These are phyloP conservation scores for Riparia riparia DNA, from an alignment of 2,113 vertebrate species.

Conservation along the genomic window DNA sequence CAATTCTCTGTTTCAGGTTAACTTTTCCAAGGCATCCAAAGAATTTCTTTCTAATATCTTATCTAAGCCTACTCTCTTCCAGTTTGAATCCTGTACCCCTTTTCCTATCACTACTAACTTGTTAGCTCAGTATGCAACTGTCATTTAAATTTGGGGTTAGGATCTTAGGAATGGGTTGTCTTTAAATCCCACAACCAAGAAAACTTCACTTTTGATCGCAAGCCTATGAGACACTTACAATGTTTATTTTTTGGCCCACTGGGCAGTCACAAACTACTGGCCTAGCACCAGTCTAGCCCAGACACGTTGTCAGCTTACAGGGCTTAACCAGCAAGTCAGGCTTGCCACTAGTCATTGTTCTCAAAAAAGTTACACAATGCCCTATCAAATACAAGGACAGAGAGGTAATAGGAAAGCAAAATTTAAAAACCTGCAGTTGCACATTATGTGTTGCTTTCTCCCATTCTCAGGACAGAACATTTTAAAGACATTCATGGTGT, in stretches of 20 bases:
- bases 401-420: constrained; percentile 11
- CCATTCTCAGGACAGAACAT: not conserved
- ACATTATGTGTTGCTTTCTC: not conserved
- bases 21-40: no score
- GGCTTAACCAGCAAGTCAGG: constrained; percentile 54
- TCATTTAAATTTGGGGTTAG: constrained; percentile 20
- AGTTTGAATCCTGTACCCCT: not conserved
- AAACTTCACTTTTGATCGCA: constrained; percentile 4
- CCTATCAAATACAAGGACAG: not conserved
- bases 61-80: not conserved
- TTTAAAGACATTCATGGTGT: not conserved
- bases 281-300: constrained; percentile 26
- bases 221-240: constrained; percentile 27
- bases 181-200: not conserved
- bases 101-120: not conserved
- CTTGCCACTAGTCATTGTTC: constrained; percentile 34
- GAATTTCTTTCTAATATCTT: not conserved
- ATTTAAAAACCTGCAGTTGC: not conserved
- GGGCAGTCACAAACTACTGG: constrained; percentile 37
- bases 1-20: no score
- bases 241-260: constrained; percentile 42
- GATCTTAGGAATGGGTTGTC: not conserved
- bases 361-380: not conserved
- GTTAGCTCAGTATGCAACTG: constrained; percentile 6
- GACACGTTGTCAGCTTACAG: constrained; percentile 46